phyloP scores from a whole-genome alignment of 2,113 vertebrate genomes.

The Ammodytes marinus region DNA sequence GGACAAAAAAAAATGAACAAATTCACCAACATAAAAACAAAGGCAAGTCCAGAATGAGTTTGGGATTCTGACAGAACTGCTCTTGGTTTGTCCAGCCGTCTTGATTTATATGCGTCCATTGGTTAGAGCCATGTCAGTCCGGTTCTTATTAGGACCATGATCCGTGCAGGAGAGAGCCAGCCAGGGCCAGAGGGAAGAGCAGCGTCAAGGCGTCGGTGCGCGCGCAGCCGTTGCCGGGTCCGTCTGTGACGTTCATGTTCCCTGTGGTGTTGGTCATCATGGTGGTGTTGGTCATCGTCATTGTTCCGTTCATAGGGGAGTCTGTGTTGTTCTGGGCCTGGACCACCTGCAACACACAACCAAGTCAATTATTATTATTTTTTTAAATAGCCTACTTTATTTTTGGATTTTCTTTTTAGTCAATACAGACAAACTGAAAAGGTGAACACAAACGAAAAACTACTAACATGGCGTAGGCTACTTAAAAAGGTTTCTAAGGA shows the following conservation, averaged over 20 bases:
- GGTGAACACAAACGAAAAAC: too few relatives aligned
- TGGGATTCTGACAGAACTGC: not conserved
- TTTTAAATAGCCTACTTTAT: not conserved
- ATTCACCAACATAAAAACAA: not conserved
- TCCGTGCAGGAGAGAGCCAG: conserved; percentile 36
- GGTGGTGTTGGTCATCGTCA: fast-evolving
- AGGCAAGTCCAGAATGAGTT: not conserved
- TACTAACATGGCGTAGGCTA: too few relatives aligned
- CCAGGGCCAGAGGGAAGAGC: conserved; percentile 53
- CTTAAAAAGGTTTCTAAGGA: too few relatives aligned
- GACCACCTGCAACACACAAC: conserved; percentile 2
- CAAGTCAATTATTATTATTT: too few relatives aligned
- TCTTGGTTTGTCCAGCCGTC: conserved; percentile 8
- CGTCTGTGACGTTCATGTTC: too few relatives aligned
- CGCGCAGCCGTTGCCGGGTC: not conserved
- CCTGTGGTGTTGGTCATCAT: fast-evolving
- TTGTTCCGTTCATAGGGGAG: fast-evolving
- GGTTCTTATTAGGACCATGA: conserved; percentile 18
- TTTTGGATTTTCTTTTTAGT: too few relatives aligned
- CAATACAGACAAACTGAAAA: too few relatives aligned
- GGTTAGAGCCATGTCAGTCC: not conserved
- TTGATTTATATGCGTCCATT: not conserved
- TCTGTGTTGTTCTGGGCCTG: not conserved
- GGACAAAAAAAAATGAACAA: not conserved
- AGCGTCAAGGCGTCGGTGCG: not conserved